Base-by-base conservation (phyloP, 2,113 vertebrate genomes). In the Crocuta crocuta region DNA sequence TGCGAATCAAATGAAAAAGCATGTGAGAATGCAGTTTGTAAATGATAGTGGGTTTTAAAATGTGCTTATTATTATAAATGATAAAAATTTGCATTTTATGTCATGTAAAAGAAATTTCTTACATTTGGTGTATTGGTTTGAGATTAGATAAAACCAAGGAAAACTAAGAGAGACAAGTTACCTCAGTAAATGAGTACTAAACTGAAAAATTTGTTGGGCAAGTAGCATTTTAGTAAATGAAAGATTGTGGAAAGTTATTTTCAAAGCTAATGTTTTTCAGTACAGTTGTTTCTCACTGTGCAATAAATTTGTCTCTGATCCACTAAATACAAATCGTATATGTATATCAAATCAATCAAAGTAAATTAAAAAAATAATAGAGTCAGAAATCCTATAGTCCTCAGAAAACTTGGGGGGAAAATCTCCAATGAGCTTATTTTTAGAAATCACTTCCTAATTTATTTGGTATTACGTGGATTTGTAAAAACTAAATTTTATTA, bases 191-290 rank as follows among this genome's bases (percentile, higher is more conserved):
- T 50, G 19, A 80, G 70, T 31, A 84, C 7, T 83, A 79, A 87
- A 95, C 92, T 92, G 12, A 55, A 39, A 92, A 63, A 78, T 78
- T 81, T 92, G 11, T 61, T 82, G 71, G 24, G 8, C 21, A 96
- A 93, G n/a, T 68, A 92, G 26, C 53, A 93, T 79, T 76, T 92
- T 65, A 84, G 53, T n/a, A 92, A 94, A 74, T 48, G 13, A 90
- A 95, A 65, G n/a, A 74, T 50, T 92, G 90, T 83, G 43, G 85
- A 95, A 94, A 92, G 81, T 61, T 19, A 66, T 58, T 95, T 96
- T 94, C 31, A 96, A 94, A 65, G 65, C 45, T 79, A 87, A 94
- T 91, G 43, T 93, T 94, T 97, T 89, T 83, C 70, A 93, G 50
- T 50, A 65, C 31, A 45, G 66, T 39, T 87, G 17, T 87, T 97